Evolutionary conservation across 2,113 vertebrate genomes (phyloP), one percentile per base, ranked within the genome.

Genomic region (Aspiorhynchus laticeps): DNA sequence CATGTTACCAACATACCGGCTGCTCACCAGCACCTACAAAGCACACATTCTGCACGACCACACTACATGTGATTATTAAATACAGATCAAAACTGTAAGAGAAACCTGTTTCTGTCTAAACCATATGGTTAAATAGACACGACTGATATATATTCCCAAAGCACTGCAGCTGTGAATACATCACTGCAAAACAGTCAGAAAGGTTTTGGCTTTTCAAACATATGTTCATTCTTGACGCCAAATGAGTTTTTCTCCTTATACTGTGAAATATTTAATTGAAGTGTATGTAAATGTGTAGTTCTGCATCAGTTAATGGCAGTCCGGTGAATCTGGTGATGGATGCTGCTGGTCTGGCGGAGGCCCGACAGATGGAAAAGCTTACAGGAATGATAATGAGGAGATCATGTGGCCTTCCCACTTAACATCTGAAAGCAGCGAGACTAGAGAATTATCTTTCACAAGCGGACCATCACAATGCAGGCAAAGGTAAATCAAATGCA

Each of bases 381-480:
- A 89, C 53, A 61, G 83, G 75, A 86, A 87, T 87, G 82, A 85
- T 88, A 83, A 88, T 87, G 14, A 63, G 28, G 10, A 59, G 85
- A 82, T 80, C 88, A 12, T 74, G 65, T 81, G 80, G 67, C 85
- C 75, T 89, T 79, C 80, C 71, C 73, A 56, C 84, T 84, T 85
- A 76, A 76, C 77, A 85, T 85, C n/a, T 67, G 63, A 82, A 53
- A 85, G 81, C 83, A 82, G 83, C 61, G 17, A 36, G n/a, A 41
- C 7, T 48, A 71, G 88, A 88, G 85, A 83, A 87, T 88, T 90
- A 77, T 91, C 87, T 88, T 85, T 91, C 90, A 81, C 75, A 87
- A 94, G 88, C 92, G 89, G 94, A 95, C 93, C 94, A 95, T 95
- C 93, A 94, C 85, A 89, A 2, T 73, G 79, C 53, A 38, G 53